Evolutionary conservation across 2,797 vertebrate genomes (phyloP), one percentile per base, ranked within the genome.

Genomic region (Manis crassicaudata): DNA sequence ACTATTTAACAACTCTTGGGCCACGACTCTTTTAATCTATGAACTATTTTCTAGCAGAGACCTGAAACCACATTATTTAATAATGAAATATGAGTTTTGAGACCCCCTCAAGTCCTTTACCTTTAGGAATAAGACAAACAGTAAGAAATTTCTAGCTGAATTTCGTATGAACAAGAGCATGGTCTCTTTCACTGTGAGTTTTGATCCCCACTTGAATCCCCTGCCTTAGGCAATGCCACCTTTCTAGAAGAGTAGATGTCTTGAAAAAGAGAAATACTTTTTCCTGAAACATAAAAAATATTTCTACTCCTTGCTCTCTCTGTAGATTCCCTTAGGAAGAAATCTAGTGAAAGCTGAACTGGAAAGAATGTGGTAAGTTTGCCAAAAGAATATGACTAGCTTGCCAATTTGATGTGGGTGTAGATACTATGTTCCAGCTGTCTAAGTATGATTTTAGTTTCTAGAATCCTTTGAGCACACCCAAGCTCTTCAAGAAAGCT

Each of bases 131-230:
- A 97, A 98, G 88, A 90, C 76, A 94, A 97, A 96, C 80, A 97
- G 97, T 96, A 98, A 98, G 97, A 98, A 98, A 98, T 83, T 96
- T 98, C 97, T 98, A 95, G 97, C 97, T 98, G 98, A 98, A 98
- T 98, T 98, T 97, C 98, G 96, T 98, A 97, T 97, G 98, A 98
- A 98, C 98, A 98, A 98, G 98, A 96, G 89, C 93, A 98, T 97
- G 97, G 97, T 96, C 97, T 98, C 96, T 96, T 97, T 98, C 97
- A 96, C 76, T 29, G 82, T 98, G 97, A 96, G 97, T 98, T 98
- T 98, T 97, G 98, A 97, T 98, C 76, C 97, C 96, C 72, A 96
- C 50, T 95, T 96, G 95, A 95, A 94, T 96, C 17, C 88, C 84
- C 79, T 97, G 98, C 98, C 98, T 98, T 95, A 98, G 98, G 98